Evolutionary conservation across 2,113 vertebrate genomes (phyloP), one percentile per base, ranked within the genome.

Genomic region (Cryptoleucopteryx plumbea): DNA sequence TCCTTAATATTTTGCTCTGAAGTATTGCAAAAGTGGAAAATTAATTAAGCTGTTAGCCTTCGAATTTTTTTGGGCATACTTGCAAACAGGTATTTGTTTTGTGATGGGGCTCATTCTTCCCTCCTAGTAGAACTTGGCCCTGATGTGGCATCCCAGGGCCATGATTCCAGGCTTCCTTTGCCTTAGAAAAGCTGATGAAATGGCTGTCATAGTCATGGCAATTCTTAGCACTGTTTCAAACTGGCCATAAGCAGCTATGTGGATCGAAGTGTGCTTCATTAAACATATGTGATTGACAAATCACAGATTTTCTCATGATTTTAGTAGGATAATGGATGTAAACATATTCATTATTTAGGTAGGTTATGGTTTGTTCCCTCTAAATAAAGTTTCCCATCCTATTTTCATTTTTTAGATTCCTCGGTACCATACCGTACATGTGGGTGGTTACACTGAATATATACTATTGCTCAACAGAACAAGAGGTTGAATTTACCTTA

Each of bases 1-100:
- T 93, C 92, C 50, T 78, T 88, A 88, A 56, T 91, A 70, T 85
- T 95, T 92, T 92, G 40, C 62, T 90, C 74, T 84, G 78, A 72
- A 80, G 38, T 79, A 73, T 62, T 88, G 32, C 67, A 82, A 73
- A 92, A 96, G 9, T 80, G 79, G 86, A 93, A 96, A 83, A 95
- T 63, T 25, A 96, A 91, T 93, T 82, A 86, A 36, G 43, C 20
- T 80, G n/a, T 90, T 94, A 86, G 43, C 38, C 34, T 91, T 90
- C 72, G 48, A 56, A 34, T 90, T 91, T 93, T 62, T 43, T 73
- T 58, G 74, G 50, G 43, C 56, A 16, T 75, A 43, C 22, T 86
- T 86, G 56, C 53, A 52, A 84, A 36, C 38, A 91, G 74, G 79
- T 93, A 86, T 53, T 84, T 88, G 47, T 50, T 88, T 34, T 78